phyloP scores from a whole-genome alignment of 2,113 vertebrate species.

The Saguinus imperator region DNA sequence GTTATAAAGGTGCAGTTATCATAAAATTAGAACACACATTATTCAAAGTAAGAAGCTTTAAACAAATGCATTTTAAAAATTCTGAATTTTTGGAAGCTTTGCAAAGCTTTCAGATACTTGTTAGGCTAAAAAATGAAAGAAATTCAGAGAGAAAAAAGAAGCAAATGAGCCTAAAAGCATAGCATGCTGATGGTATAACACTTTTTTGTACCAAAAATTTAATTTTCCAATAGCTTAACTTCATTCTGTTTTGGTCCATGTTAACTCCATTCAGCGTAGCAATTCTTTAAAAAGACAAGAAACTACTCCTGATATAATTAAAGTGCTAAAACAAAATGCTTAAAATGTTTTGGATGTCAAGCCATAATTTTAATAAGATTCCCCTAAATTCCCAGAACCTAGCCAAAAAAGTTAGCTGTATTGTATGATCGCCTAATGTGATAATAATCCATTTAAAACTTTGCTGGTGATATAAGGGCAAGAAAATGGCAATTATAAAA shows the following conservation, averaged over 20 bases:
- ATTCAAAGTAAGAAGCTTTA: background rate
- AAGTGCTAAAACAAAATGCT: conserved; percentile 28
- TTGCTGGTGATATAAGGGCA: background rate
- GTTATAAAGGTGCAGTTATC: background rate
- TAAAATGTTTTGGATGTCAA: conserved; percentile 2
- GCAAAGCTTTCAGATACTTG: background rate
- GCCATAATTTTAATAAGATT: background rate
- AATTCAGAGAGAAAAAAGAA: conserved; percentile 43
- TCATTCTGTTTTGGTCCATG: background rate
- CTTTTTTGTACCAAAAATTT: background rate
- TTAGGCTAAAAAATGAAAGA: conserved; percentile 23
- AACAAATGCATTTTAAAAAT: background rate
- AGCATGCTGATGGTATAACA: background rate
- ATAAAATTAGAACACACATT: background rate
- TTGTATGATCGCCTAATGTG: background rate
- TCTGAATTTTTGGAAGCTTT: background rate
- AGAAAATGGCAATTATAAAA: background rate
- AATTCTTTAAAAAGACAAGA: background rate
- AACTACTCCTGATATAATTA: background rate
- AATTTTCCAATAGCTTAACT: background rate
- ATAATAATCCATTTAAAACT: background rate
- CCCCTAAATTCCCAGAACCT: background rate
- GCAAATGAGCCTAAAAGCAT: background rate
- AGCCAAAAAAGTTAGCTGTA: background rate
- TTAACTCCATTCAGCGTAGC: background rate